A percentile compares a stretch with the other conserved stretches of the same genome.
phyloP scores from a whole-genome alignment of 2,113 vertebrate species.

The Ursus arctos region DNA sequence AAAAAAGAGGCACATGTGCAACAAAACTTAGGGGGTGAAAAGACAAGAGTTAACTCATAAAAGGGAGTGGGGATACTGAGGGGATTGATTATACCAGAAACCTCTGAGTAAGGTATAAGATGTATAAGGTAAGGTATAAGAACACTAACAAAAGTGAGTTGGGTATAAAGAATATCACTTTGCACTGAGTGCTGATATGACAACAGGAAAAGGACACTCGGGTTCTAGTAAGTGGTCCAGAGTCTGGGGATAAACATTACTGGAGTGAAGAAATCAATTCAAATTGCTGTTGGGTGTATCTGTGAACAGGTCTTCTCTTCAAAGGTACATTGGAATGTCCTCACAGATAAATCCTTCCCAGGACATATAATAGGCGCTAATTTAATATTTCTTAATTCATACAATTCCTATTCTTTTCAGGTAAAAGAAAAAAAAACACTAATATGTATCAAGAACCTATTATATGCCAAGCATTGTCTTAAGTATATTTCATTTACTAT shows the following conservation, averaged over 20 bases:
- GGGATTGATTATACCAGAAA: not conserved
- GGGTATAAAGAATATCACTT: not conserved
- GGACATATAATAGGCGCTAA: not conserved
- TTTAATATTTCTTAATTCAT: not conserved
- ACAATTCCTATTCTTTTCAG: not conserved
- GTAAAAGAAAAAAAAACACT: not conserved
- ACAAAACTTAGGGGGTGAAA: not conserved
- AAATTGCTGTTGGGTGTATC: not conserved
- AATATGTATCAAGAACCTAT: not conserved
- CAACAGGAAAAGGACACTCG: not conserved
- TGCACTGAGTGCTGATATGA: not conserved
- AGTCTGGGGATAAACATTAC: not conserved
- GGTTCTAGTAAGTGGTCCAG: not conserved
- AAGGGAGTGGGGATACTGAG: not conserved
- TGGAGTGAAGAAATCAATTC: not conserved
- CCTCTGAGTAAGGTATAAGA: not conserved
- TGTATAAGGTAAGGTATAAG: not conserved
- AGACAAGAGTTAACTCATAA: not conserved
- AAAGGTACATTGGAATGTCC: not conserved
- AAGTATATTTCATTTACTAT: not conserved
- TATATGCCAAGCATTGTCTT: not conserved
- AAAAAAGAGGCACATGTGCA: not conserved
- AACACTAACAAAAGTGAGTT: not conserved
- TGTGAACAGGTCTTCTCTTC: not conserved
- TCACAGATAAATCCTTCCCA: not conserved